Evolutionary conservation across 2,888 invertebrate species (phyloP), one percentile per base, ranked within the genome.

Genomic region (Limenitis camilla): DNA sequence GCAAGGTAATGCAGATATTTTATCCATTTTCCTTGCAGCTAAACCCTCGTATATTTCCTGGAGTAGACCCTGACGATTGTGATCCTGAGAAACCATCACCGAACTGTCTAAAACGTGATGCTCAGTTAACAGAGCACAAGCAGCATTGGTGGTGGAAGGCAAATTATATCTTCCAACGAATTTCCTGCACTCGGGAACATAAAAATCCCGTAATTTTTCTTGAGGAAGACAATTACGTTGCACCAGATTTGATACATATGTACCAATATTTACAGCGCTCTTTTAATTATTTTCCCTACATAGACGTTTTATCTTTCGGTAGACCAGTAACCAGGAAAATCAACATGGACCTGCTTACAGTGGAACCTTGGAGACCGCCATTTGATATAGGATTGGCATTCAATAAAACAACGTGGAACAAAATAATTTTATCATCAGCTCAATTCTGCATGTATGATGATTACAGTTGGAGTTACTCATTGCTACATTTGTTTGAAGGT

Each of bases 111-210:
- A 32, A 39, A 9, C 67, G 76, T 5, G 64, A 71, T 51, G 72
- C 69, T n/a, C 54, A 45, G 8, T 58, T 52, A 35, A 52, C 65
- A 2, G 70, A 78, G 59, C 59, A 58, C 53, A 78, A 78, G 56
- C 75, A 74, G 41, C 77, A 78, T 60, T 78, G 78, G 78, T 78
- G 78, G 78, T 78, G 78, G 78, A 73, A 64, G 40, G 75, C 70
- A 1, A 60, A 66, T 54, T 66, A 65, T 39, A 61, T 77, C n/a
- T 78, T 78, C 53, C 61, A 65, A 19, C 49, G 44, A 6, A 35
- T 67, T 39, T 57, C 59, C 8, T 65, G 67, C 66, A 59, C 67
- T 4, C 35, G 41, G 1, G 29, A 9, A 1, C 63, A 66, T 44
- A 59, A 51, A 4, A 69, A 67, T 5, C 58, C 65, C 5, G 72